Conservation (phyloP, 2,113 vertebrate genomes). For the Astur gentilis region DNA sequence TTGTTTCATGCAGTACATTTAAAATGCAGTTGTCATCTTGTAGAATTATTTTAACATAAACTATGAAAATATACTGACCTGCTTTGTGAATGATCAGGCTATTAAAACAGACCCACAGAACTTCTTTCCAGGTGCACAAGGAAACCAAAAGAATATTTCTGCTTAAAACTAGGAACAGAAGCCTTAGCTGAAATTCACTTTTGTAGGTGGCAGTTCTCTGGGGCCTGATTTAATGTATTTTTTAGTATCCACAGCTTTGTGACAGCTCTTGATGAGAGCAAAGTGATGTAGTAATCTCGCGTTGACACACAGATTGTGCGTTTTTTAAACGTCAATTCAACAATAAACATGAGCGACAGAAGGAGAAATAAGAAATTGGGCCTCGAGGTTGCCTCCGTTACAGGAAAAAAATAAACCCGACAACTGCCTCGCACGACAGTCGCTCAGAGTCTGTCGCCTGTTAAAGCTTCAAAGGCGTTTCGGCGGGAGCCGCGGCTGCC, state of each 20-base stretch:
- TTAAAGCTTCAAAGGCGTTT: accelerated
- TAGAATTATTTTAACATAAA: neutral
- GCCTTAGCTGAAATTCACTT: no score
- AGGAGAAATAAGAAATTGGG: no score
- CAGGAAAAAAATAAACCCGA: no score
- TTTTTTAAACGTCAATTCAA: neutral
- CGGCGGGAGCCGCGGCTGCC: neutral
- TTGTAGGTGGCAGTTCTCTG: neutral
- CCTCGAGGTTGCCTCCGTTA: accelerated
- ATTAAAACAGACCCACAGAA: neutral
- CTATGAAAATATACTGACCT: neutral
- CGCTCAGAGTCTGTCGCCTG: no score
- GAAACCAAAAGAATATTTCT: neutral
- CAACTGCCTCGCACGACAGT: accelerated
- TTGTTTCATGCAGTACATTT: neutral
- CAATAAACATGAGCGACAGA: no score
- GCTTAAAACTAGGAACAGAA: neutral
- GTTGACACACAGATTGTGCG: accelerated
- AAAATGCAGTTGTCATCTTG: neutral
- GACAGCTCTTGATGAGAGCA: neutral
- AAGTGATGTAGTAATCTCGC: accelerated
- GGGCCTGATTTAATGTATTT: neutral
- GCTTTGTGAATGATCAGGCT: neutral
- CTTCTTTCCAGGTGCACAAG: neutral
- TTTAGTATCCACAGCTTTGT: neutral